Conservation (phyloP, 2,113 vertebrate species). For the Ahaetulla prasina region DNA sequence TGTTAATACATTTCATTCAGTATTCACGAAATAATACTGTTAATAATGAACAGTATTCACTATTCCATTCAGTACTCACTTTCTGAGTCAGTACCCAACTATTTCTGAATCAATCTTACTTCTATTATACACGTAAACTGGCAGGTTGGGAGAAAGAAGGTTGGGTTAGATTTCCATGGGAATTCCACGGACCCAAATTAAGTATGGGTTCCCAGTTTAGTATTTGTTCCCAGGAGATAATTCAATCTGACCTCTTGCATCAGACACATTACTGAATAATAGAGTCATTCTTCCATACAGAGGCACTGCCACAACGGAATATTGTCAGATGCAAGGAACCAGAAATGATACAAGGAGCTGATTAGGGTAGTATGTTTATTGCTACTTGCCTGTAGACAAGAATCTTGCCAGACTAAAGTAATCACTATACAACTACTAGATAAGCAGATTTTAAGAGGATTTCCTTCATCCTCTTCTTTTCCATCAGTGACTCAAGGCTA, state of each 20-base stretch:
- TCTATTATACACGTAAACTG: neutral
- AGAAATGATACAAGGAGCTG: neutral
- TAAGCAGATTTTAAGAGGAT: neutral
- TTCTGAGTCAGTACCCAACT: too few species aligned
- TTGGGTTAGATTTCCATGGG: neutral
- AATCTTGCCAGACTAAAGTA: neutral
- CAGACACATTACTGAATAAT: neutral
- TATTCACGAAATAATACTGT: neutral
- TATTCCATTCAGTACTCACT: neutral
- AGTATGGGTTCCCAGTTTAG: neutral
- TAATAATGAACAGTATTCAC: neutral
- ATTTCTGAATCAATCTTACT: neutral
- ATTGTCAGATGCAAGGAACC: neutral
- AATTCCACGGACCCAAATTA: neutral
- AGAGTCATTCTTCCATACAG: neutral
- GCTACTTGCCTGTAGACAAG: neutral
- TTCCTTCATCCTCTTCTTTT: neutral
- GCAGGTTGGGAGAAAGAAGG: neutral
- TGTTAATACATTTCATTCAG: neutral
- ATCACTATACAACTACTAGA: neutral
- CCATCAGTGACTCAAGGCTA: neutral
- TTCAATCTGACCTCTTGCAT: neutral
- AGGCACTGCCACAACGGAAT: neutral
- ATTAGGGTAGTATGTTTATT: neutral
- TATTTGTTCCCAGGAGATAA: neutral